Percentiles rank a stretch among this genome's conserved stretches.
Evolutionary conservation across 2,888 invertebrate species (phyloP).

Genomic region (Cryptosula pallasiana): DNA sequence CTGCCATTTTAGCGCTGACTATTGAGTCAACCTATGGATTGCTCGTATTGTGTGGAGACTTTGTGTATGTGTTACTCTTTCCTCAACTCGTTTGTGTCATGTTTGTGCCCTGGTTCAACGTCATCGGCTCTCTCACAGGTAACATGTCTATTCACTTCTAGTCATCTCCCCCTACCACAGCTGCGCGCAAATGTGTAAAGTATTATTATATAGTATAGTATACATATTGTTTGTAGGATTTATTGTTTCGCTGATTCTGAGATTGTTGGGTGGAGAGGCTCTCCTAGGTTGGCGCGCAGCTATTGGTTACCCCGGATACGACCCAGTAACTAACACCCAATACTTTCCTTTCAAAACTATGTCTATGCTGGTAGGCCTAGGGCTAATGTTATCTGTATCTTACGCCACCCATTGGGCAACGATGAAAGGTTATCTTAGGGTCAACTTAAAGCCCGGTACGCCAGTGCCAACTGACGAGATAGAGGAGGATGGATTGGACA

Average conservation of each 20-base stretch:
- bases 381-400: slow-evolving; percentile 42
- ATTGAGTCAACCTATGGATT: slow-evolving; percentile 34
- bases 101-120: slow-evolving; percentile 32
- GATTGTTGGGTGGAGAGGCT: slow-evolving; percentile 81
- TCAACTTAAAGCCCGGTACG: too few relatives aligned
- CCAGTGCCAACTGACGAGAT: too few relatives aligned
- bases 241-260: slow-evolving; percentile 69
- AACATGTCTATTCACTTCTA: too few relatives aligned
- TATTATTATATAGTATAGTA: not conserved
- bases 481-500: too few relatives aligned
- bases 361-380: slow-evolving; percentile 71
- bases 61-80: slow-evolving; percentile 37
- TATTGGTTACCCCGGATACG: slow-evolving; percentile 36
- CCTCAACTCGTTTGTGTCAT: slow-evolving; percentile 35
- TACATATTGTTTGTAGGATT: slow-evolving; percentile 28
- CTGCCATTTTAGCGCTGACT: slow-evolving; percentile 32
- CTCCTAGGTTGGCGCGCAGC: slow-evolving; percentile 60
- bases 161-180: too few relatives aligned
- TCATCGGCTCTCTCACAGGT: slow-evolving; percentile 36
- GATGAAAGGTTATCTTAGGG: too few relatives aligned
- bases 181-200: too few relatives aligned
- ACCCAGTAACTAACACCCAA: slow-evolving; percentile 57
- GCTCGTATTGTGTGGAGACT: slow-evolving; percentile 34
- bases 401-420: slow-evolving; percentile 56
- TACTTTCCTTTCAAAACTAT: slow-evolving; percentile 92